Conservation (phyloP, 2,113 vertebrate genomes). For the Corythornis vintsioides region DNA sequence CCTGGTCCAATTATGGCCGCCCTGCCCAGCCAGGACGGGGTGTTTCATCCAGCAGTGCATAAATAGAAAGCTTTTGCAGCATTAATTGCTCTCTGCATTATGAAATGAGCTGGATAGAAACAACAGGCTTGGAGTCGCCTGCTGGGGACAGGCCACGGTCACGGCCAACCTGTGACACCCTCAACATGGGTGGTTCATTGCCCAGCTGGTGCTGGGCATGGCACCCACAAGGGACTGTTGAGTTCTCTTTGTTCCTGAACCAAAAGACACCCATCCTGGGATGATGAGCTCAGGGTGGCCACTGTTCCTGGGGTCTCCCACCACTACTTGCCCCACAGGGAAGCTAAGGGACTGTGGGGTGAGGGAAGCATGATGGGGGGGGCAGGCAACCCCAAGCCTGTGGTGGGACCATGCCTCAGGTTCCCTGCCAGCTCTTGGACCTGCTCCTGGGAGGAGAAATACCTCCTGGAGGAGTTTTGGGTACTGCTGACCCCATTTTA, state of each 20-base stretch:
- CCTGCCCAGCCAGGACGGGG: conserved; percentile 47
- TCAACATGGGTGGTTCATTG: background rate
- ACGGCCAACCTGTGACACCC: background rate
- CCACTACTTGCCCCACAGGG: background rate
- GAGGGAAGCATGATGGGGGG: too few species aligned
- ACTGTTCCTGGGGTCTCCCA: accelerated
- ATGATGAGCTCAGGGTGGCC: background rate
- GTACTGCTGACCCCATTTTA: background rate
- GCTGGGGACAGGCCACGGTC: background rate
- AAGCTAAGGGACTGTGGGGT: background rate
- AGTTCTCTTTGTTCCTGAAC: background rate
- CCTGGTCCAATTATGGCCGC: conserved; percentile 52
- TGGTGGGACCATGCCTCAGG: background rate
- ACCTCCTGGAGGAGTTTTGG: background rate
- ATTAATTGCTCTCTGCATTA: conserved; percentile 62
- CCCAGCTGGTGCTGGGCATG: background rate
- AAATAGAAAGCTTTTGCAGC: conserved; percentile 65
- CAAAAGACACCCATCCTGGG: background rate
- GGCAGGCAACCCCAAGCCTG: background rate
- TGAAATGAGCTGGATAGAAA: conserved; percentile 49
- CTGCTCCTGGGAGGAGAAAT: background rate
- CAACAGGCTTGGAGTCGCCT: conserved; percentile 30
- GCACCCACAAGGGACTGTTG: accelerated
- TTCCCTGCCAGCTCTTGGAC: background rate
- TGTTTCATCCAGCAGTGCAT: conserved; percentile 50